Base-by-base conservation (phyloP, 2,113 vertebrate genomes). In the Synchiropus splendidus region DNA sequence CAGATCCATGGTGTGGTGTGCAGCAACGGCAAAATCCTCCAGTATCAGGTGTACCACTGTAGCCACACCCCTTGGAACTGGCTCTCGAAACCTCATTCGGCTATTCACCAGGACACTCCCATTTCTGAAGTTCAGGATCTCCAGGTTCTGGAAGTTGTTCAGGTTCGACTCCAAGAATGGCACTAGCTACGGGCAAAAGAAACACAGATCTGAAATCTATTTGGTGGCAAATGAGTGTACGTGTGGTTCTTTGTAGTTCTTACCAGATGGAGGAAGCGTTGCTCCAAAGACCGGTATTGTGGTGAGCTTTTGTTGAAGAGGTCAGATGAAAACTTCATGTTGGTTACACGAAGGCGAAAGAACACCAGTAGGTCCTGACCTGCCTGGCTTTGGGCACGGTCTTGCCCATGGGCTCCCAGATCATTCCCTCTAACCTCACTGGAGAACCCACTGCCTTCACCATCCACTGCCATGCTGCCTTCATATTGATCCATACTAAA, bases 81-180 rank as follows among this genome's bases (percentile, higher is more conserved):
- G 88, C 38, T 84, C 88, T 11, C 79, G 81, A 27, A 97, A 97
- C 48, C 89, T 90, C 89, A 98, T 89, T 44, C 92, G 77, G 59
- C 92, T 97, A 66, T 98, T 98, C 41, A 98, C 90, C 64, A 97
- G 91, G 2, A 98, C 88, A 67, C 95, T 98, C 62, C 95, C 95
- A 12, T 97, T 97, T 70, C 92, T 85, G 84, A 98, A 97, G 81
- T 95, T 98, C 16, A 98, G 75, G 64, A 97, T 97, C 83, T 97
- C 91, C 51, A 97, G 79, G 58, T 92, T 89, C 78, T 92, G 85
- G 64, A 97, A 97, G 54, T 90, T 90, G 0, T 87, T 90, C 35
- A 98, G 83, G 62, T 96, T 96, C 64, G 92, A 94, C 74, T 97
- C 88, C 16, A 97, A 87, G 69, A 92, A 91, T 4, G 94, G 94